These are phyloP conservation scores for Neodontobutis hainanensis DNA, from an alignment of 2,113 vertebrate genomes.

Conservation along the genomic window DNA sequence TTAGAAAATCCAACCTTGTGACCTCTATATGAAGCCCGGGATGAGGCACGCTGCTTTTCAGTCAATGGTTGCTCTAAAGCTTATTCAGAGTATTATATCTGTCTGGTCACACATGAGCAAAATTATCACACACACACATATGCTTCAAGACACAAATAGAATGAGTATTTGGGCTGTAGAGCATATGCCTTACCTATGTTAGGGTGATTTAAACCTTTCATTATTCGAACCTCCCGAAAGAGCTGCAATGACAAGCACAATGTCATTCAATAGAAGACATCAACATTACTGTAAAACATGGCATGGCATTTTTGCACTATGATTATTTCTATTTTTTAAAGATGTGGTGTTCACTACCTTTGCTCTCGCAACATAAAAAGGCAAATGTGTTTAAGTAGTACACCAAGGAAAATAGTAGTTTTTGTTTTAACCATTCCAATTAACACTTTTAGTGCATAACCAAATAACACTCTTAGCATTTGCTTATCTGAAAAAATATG, in stretches of 20 bases:
- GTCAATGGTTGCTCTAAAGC: constrained; percentile 26
- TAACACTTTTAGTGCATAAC: no score
- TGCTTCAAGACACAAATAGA: background rate
- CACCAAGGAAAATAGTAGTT: no score
- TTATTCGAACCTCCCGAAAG: constrained; percentile 93
- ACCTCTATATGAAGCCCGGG: constrained; percentile 40
- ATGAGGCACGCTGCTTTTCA: background rate
- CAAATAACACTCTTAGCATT: no score
- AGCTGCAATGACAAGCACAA: constrained; percentile 76
- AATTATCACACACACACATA: constrained; percentile 13
- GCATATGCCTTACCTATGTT: constrained; percentile 86
- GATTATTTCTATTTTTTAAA: background rate
- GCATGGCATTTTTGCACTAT: background rate
- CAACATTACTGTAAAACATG: background rate
- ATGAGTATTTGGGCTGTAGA: background rate
- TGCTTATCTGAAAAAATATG: no score
- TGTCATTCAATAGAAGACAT: constrained; percentile 5
- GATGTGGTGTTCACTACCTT: background rate
- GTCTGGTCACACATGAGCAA: constrained; percentile 35
- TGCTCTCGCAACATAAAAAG: no score
- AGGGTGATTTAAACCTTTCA: constrained; percentile 93
- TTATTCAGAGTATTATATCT: constrained; percentile 33
- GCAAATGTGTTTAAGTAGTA: no score
- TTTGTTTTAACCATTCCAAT: no score
- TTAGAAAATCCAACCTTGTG: constrained; percentile 53